phyloP scores from a whole-genome alignment of 2,888 invertebrate genomes.

The Microctonus aethiopoides region DNA sequence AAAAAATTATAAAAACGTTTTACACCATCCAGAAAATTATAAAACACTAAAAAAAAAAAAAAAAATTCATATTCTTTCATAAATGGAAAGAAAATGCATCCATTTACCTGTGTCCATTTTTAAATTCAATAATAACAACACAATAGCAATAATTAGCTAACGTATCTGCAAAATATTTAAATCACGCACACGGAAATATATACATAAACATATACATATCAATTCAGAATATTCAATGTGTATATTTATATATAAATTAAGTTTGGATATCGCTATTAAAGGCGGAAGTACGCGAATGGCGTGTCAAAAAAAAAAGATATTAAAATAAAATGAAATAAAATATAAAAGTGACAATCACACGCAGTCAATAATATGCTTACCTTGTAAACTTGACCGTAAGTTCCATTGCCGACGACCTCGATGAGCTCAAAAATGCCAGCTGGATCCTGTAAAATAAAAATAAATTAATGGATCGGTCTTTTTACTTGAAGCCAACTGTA shows the following conservation, averaged over 20 bases:
- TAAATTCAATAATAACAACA: no score
- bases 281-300: constrained; percentile 1
- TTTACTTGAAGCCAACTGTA: background rate
- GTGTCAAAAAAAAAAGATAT: constrained; percentile 5
- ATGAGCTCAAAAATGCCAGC: constrained; percentile 99
- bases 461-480: constrained; percentile 15
- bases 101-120: no score
- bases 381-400: constrained; percentile 99
- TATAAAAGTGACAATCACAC: constrained; percentile 12
- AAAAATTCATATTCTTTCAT: constrained; percentile 1
- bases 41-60: background rate
- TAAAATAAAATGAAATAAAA: background rate
- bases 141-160: no score
- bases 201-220: background rate
- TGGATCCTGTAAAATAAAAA: constrained; percentile 85
- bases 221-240: background rate
- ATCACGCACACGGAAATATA: constrained; percentile 19
- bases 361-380: constrained; percentile 69
- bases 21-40: constrained; percentile 6
- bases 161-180: constrained; percentile 11
- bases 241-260: background rate
- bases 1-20: constrained; percentile 10
- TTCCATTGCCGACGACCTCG: constrained; percentile 99
- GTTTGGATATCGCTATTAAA: background rate
- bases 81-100: background rate